Percentiles rank a stretch among this genome's conserved stretches.
Conservation (phyloP, 2,113 vertebrate species). For the Rhinoptilus africanus region DNA sequence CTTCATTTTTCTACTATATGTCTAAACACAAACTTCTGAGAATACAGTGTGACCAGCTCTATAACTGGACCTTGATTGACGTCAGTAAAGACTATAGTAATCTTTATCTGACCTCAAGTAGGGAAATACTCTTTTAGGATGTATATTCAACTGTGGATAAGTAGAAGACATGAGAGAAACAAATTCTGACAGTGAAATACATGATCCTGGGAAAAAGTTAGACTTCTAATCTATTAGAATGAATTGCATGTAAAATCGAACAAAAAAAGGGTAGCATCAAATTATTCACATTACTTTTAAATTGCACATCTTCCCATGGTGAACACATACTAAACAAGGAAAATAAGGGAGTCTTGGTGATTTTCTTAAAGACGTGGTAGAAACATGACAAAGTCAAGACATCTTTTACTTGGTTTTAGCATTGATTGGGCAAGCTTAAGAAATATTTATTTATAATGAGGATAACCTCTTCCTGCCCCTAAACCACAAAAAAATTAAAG, state of each 20-base stretch:
- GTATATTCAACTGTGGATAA: neutral
- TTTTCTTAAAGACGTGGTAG: neutral
- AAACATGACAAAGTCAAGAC: neutral
- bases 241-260: neutral
- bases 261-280: neutral
- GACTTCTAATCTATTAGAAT: neutral
- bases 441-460: neutral
- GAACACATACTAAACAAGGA: neutral
- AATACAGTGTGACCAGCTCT: neutral
- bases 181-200: neutral
- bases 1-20: neutral
- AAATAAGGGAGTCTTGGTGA: neutral
- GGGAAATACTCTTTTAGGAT: neutral
- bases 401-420: neutral
- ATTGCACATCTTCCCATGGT: neutral
- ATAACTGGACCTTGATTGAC: neutral
- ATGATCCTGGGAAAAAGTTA: neutral
- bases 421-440: neutral
- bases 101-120: neutral
- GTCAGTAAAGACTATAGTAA: neutral
- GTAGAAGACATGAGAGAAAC: neutral
- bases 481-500: neutral
- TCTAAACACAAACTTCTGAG: neutral
- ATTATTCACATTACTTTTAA: neutral
- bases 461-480: neutral